phyloP scores from a whole-genome alignment of 1,140 invertebrate genomes.

The Panagrolaimus sp. region DNA sequence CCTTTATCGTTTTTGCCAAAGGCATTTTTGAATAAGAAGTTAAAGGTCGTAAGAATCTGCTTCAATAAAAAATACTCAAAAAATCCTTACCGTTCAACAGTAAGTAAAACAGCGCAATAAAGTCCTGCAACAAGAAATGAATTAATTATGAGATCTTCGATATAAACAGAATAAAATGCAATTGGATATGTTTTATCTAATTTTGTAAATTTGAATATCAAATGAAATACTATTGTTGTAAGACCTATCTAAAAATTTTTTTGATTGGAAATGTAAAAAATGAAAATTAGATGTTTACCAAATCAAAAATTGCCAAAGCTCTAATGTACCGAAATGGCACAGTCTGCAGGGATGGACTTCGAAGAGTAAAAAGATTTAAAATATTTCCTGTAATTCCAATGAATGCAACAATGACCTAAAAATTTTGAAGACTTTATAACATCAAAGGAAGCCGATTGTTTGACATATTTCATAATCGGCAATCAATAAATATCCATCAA shows the following conservation, averaged over 20 bases:
- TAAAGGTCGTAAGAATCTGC: too few species aligned
- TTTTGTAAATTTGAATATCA: neutral
- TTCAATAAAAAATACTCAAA: neutral
- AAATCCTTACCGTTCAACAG: neutral
- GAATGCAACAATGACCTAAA: neutral
- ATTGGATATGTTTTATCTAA: neutral
- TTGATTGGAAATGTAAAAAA: neutral
- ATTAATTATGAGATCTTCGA: conserved; percentile 13
- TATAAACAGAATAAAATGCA: neutral
- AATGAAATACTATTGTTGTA: conserved; percentile 6
- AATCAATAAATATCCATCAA: too few species aligned
- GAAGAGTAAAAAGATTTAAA: conserved; percentile 17
- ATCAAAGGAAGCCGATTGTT: too few species aligned
- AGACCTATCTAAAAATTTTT: neutral
- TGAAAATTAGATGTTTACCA: neutral
- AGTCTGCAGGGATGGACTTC: conserved; percentile 17
- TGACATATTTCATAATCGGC: too few species aligned
- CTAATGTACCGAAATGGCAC: conserved; percentile 16
- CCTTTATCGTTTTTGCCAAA: too few species aligned
- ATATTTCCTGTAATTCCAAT: conserved; percentile 4
- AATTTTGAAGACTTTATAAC: neutral
- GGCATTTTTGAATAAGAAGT: too few species aligned
- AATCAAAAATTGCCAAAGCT: conserved; percentile 12
- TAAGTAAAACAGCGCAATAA: conserved; percentile 11
- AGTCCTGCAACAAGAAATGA: conserved; percentile 4